Percentiles rank a stretch among this genome's conserved stretches.
These are phyloP conservation scores for Neomorphus geoffroyi DNA, from an alignment of 2,797 vertebrate species.

Conservation along the genomic window DNA sequence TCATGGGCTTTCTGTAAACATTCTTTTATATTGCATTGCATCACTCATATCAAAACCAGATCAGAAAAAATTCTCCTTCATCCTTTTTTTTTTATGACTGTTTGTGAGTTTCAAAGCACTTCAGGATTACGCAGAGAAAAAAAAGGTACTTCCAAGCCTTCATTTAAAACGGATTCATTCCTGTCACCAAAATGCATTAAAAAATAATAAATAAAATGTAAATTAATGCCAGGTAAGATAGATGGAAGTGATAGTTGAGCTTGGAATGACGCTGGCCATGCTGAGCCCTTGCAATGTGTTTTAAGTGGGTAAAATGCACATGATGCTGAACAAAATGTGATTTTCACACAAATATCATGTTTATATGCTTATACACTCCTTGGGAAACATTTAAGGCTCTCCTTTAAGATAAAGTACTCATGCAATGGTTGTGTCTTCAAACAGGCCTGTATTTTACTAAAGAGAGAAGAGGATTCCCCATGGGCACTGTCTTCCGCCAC, in stretches of 20 bases:
- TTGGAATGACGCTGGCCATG: not conserved
- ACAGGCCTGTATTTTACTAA: not conserved
- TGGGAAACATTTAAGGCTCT: rapidly evolving
- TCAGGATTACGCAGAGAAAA: not conserved
- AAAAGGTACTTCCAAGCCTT: slow-evolving; percentile 11
- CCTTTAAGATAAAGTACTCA: not conserved
- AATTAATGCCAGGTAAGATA: slow-evolving; percentile 20
- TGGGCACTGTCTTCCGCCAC: not conserved
- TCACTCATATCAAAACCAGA: slow-evolving; percentile 60
- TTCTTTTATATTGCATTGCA: slow-evolving; percentile 33
- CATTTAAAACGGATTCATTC: slow-evolving; percentile 6
- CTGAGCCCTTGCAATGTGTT: not conserved
- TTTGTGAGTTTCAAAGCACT: slow-evolving; percentile 29
- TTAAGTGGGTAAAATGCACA: not conserved
- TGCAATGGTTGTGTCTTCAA: not conserved
- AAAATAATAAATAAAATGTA: not conserved
- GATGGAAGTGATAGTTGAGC: not conserved
- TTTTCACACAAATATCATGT: not conserved
- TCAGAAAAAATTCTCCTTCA: slow-evolving; percentile 16
- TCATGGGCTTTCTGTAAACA: not conserved
- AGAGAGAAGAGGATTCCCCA: not conserved
- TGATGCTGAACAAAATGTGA: not conserved
- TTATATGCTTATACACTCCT: not conserved
- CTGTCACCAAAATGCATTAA: not conserved
- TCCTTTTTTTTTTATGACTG: not conserved